These are phyloP conservation scores for Semibalanus balanoides DNA, from an alignment of 1,140 invertebrate genomes.

Conservation along the genomic window DNA sequence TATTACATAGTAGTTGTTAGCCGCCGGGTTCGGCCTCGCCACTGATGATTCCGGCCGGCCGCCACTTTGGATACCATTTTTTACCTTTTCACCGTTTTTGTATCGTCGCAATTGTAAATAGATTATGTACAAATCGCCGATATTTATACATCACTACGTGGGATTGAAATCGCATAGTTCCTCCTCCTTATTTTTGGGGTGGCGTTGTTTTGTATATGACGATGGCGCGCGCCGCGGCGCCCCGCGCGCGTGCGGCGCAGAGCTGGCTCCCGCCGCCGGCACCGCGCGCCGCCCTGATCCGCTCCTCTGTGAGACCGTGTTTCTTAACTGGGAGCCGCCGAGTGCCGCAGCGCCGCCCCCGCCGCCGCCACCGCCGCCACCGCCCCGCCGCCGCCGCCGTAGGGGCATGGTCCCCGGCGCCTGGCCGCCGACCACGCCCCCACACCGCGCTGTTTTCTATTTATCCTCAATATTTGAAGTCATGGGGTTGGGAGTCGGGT, in stretches of 20 bases:
- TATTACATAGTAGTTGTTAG: neutral
- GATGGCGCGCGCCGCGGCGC: too few species aligned
- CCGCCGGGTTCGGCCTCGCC: neutral
- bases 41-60: neutral
- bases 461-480: constrained; percentile 2
- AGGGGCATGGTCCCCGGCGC: too few species aligned
- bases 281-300: neutral
- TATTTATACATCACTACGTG: neutral
- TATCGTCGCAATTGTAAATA: constrained; percentile 2
- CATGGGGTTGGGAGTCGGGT: neutral
- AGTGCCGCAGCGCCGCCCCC: too few species aligned
- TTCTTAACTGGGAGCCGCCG: neutral
- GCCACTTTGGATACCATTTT: neutral
- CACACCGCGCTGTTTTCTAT: neutral
- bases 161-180: constrained; percentile 2
- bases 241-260: too few species aligned
- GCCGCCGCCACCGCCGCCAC: too few species aligned
- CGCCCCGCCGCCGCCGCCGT: too few species aligned
- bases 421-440: too few species aligned
- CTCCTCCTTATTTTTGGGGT: neutral
- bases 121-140: constrained; percentile 2
- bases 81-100: constrained; percentile 2
- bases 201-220: neutral
- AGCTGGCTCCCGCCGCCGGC: too few species aligned
- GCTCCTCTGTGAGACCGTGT: neutral